Base-by-base conservation (phyloP, 2,113 vertebrate species). In the Thunnus thynnus region DNA sequence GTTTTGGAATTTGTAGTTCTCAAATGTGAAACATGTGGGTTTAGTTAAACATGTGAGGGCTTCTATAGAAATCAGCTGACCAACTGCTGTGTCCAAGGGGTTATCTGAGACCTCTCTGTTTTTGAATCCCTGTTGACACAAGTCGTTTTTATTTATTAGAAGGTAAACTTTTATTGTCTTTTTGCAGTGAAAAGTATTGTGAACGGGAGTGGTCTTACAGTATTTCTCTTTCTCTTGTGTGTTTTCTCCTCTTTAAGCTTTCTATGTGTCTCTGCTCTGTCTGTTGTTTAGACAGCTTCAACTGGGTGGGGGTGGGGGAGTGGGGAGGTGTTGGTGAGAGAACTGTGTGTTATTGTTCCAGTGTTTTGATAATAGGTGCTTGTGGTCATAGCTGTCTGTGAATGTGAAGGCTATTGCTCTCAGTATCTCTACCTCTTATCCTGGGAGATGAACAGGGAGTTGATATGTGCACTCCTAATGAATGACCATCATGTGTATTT, bases 361-460 rank as follows among this genome's bases (percentile, higher is more conserved):
- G 13, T 86, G 83, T 88, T 88, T 50, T 84, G 73, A 78, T 84
- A 89, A 78, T 74, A 67, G 75, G 87, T 73, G 70, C 64, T 64
- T 83, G 87, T 71, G 83, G 72, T 78, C 54, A 64, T 80, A 81
- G 67, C 77, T 67, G 80, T 84, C 84, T 86, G 84, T 76, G 87
- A 81, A 84, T 84, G 81, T 71, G 69, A 83, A 83, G 66, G 77
- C 48, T 76, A 44, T 67, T 79, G 44, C 46, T 61, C 46, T 74
- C 20, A 58, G 56, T 65, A 32, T 71, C 36, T 76, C 78, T 47
- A 20, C 13, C 13, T 18, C 47, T 78, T 32, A 30, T 57, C 22
- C 48, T 48, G 25, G 25, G 17, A 70, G 36, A 54, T 46, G 66
- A 68, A 12, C 9, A 57, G 20, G 9, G 30, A 41, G 2, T 22